Evolutionary conservation across 2,797 vertebrate species (phyloP), one percentile per base, ranked within the genome.

Genomic region (Taenioides sp.): DNA sequence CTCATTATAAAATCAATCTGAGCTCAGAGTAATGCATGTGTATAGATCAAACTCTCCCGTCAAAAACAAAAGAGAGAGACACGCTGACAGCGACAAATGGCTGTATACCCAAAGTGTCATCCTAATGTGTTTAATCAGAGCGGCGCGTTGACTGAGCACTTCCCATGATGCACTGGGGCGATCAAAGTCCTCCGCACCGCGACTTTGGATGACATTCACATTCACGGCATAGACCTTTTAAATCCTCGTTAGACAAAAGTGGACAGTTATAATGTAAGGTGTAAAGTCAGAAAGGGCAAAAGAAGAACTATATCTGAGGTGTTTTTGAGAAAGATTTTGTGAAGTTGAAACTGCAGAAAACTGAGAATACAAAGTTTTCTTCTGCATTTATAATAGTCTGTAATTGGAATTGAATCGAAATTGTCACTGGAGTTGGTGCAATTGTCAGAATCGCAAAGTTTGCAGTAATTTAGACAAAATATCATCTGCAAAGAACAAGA

Each of bases 41-140:
- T 43, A 64, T 64, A 64, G n/a, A 64, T 64, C 34, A 64, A 22
- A 43, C 22, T 23, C 27, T 2, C n/a, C 61, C 34, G 12, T 37
- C 61, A 40, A 14, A 22, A 40, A n/a, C 17, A 62, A 62, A 17
- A 62, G 50, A 34, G 55, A 11, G 43, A 47, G 43, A 47, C 11
- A 3, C 12, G 61, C 61, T 22, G 34, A 63, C 61, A 37, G 16
- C 18, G 62, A 64, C 34, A 23, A 43, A 64, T 23, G 34, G n/a
- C 34, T 64, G 34, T 64, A 14, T 64, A 12, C 7, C 34, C 62
- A 12, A 23, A 12, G 58, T 60, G 58, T 60, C 58, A 60, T 20
- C 17, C 11, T 63, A 40, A 63, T 63, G 61, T 40, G 61, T 43
- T 23, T 23, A 40, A 43, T 64, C 62, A 43, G 62, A n/a, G 34